A percentile compares a stretch with the other conserved stretches of the same genome.
phyloP scores from a whole-genome alignment of 2,113 vertebrate genomes.

The Budorcas taxicolor region DNA sequence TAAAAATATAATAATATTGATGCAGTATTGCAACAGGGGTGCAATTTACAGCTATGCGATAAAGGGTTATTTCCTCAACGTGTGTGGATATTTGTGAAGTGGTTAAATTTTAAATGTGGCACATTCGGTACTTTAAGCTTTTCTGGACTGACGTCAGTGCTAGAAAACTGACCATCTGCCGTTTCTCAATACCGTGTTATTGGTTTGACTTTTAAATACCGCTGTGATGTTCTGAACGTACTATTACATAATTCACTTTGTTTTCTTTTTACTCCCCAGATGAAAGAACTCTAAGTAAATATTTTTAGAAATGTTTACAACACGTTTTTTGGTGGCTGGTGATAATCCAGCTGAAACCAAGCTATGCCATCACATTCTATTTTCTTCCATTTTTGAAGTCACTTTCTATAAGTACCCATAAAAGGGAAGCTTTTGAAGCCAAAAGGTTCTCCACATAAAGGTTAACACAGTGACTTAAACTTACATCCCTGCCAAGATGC shows the following conservation, averaged over 20 bases:
- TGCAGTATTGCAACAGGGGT: conserved; percentile 77
- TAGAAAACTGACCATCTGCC: background rate
- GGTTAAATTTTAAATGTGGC: conserved; percentile 48
- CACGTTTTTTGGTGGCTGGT: background rate
- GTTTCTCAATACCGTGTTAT: background rate
- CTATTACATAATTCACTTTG: background rate
- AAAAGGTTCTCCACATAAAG: background rate
- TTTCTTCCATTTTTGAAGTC: conserved; percentile 25
- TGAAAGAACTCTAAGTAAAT: conserved; percentile 37
- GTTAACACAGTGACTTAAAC: background rate
- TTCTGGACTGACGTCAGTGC: background rate
- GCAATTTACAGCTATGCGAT: conserved; percentile 31
- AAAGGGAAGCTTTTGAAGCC: background rate
- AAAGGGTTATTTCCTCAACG: conserved; percentile 50
- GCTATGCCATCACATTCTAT: background rate
- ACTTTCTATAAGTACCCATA: background rate
- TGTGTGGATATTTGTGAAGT: background rate
- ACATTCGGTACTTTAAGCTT: conserved; percentile 2
- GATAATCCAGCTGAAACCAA: background rate
- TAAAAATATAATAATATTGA: conserved; percentile 65
- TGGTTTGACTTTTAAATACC: background rate
- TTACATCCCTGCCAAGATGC: background rate
- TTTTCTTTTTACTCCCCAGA: background rate
- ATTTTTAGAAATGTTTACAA: background rate
- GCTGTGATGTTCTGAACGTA: background rate